Base-by-base conservation (phyloP, 92 coral and sea anemone genomes). In the Desmophyllum pertusum region DNA sequence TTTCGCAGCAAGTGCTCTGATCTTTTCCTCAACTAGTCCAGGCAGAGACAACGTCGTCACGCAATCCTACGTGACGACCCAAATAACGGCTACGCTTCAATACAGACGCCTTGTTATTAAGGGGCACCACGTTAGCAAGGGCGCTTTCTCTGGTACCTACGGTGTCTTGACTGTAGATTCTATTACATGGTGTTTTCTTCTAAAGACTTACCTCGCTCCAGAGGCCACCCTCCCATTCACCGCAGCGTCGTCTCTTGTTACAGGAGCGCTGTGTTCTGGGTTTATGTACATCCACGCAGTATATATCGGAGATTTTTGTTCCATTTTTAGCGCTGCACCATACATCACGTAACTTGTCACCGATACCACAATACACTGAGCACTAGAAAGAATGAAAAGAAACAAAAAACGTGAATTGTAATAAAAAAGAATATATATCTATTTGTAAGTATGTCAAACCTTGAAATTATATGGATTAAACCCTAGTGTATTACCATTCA, bases 191-290 rank as follows among this genome's bases (percentile, higher is more conserved):
- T 14, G 21, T 2, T 52, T 52, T 21, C 19, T 52, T 2, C 62
- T 55, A 21, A 10, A 25, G 14, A 33, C 65, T 59, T 83, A 95
- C 98, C 88, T 89, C 87, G 38, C 91, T 90, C 98, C 98, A 95
- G 29, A 85, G 82, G 31, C 98, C 98, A 23, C 84, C 40, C 35
- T 88, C 92, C 98, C 98, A 95, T 29, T 73, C 87, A 43, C 98
- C 98, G 42, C 98, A 96, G 41, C 84, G 89, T 29, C 88, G 90
- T 57, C 91, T 79, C 79, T 88, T 86, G 84, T 94, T 93, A 84
- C 99, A 96, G 23, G 74, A 71, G 70, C 95, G 81, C n/a, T 35
- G 62, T 37, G 92, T 29, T 51, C 84, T 75, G 25, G 99, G 99
- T 74, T 84, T 87, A 81, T 84, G 85, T 45, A 81, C 79, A 35